Conservation (phyloP, 1,140 invertebrate species). For the Ips nitidus region DNA sequence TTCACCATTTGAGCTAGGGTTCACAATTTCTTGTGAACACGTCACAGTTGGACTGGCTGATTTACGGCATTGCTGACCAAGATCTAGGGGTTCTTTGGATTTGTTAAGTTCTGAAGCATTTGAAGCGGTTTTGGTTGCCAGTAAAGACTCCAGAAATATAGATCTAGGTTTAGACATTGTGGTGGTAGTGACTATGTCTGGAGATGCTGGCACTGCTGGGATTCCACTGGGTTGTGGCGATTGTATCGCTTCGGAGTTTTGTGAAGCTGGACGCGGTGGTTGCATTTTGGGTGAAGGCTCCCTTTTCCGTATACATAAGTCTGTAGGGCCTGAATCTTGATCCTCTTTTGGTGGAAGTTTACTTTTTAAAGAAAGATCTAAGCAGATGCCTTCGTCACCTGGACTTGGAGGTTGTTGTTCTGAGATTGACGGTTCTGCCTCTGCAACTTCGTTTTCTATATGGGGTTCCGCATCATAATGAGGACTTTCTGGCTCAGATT, state of each 20-base stretch:
- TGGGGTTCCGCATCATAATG: conserved; percentile 19
- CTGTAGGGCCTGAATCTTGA: conserved; percentile 40
- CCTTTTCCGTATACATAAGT: conserved; percentile 49
- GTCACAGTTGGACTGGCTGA: conserved; percentile 63
- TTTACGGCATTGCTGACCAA: conserved; percentile 61
- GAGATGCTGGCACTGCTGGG: conserved; percentile 62
- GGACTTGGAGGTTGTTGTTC: conserved; percentile 42
- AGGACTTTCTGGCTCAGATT: conserved; percentile 6
- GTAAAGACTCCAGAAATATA: conserved; percentile 58
- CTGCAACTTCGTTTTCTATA: conserved; percentile 13
- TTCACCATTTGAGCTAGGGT: conserved; percentile 50
- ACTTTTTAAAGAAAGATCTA: conserved; percentile 49
- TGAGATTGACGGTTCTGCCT: conserved; percentile 46
- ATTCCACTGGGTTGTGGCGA: conserved; percentile 68
- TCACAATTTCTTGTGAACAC: conserved; percentile 60
- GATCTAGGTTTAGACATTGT: conserved; percentile 57
- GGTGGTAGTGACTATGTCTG: conserved; percentile 57
- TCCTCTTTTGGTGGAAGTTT: conserved; percentile 46
- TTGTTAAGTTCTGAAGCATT: conserved; percentile 54
- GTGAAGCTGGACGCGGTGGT: conserved; percentile 58
- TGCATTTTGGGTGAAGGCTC: conserved; percentile 47
- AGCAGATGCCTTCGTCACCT: conserved; percentile 50
- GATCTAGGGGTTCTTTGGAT: conserved; percentile 66
- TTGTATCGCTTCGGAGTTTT: conserved; percentile 63
- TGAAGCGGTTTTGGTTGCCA: conserved; percentile 54